These are phyloP conservation scores for Trachemys scripta DNA, from an alignment of 2,113 vertebrate species.

Conservation along the genomic window DNA sequence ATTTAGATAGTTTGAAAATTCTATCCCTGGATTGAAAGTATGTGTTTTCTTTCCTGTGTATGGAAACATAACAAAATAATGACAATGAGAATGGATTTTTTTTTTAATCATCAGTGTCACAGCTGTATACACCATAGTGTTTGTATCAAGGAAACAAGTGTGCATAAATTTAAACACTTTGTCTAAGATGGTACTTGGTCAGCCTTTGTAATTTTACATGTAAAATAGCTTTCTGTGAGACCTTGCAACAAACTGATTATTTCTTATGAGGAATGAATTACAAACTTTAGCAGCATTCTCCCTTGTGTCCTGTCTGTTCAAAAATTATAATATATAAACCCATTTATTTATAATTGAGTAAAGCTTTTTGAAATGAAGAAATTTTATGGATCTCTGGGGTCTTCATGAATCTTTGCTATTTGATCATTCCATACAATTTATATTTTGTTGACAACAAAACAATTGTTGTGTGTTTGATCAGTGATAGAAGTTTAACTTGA, in stretches of 20 bases:
- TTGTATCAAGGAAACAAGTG: neutral
- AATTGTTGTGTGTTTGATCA: neutral
- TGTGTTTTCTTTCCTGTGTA: neutral
- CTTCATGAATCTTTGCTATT: neutral
- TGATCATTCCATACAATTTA: neutral
- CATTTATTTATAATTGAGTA: neutral
- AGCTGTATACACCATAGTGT: fast-evolving
- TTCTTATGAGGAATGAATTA: neutral
- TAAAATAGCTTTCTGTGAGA: slow-evolving; percentile 8
- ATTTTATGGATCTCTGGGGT: neutral
- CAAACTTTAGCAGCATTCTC: neutral
- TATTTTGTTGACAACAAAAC: neutral
- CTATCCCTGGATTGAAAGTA: neutral
- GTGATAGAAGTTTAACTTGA: neutral
- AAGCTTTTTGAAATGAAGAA: slow-evolving; percentile 24
- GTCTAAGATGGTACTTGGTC: neutral
- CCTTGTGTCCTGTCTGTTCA: neutral
- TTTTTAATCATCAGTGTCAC: neutral
- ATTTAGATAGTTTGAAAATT: neutral
- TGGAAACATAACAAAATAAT: neutral
- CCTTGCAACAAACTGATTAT: neutral
- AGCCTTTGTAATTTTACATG: neutral
- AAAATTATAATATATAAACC: neutral
- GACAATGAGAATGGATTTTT: slow-evolving; percentile 8
- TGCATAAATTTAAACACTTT: neutral